Conservation (phyloP, 2,888 invertebrate species). For the Lumbricus terrestris region DNA sequence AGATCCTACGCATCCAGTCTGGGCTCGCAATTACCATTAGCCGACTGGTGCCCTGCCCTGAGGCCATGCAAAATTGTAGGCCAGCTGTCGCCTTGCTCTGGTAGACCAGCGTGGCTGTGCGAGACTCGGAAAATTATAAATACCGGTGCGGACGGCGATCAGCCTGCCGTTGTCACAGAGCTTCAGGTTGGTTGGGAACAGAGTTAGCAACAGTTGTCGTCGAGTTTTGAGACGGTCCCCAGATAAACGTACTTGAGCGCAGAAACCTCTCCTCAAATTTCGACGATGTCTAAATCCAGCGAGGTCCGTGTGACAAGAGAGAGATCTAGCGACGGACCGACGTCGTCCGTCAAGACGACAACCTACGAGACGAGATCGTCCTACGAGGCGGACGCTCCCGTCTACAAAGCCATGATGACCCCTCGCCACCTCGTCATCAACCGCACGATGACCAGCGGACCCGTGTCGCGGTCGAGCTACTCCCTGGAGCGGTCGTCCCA, state of each 20-base stretch:
- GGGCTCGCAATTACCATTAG: neutral
- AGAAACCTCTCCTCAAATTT: neutral
- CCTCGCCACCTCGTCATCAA: conserved; percentile 33
- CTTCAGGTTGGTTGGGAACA: neutral
- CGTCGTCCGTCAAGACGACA: neutral
- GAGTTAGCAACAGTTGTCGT: neutral
- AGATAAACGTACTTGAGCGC: neutral
- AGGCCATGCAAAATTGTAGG: neutral
- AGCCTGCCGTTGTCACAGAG: neutral
- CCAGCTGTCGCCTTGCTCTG: neutral
- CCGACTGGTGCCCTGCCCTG: neutral
- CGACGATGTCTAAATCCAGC: conserved; percentile 11
- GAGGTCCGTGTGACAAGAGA: conserved; percentile 48
- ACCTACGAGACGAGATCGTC: conserved; percentile 17
- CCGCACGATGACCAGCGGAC: conserved; percentile 20
- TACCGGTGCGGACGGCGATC: neutral
- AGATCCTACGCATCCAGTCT: neutral
- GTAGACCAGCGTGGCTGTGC: neutral
- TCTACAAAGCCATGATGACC: conserved; percentile 30
- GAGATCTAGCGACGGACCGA: conserved; percentile 27
- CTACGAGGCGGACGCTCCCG: conserved; percentile 21
- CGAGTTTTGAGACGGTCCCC: neutral
- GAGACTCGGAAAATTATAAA: neutral
- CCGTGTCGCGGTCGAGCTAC: conserved; percentile 33
- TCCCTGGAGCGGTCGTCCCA: conserved; percentile 8